Conservation (phyloP, 2,888 invertebrate genomes). For the Zaprionus bogoriensis region DNA sequence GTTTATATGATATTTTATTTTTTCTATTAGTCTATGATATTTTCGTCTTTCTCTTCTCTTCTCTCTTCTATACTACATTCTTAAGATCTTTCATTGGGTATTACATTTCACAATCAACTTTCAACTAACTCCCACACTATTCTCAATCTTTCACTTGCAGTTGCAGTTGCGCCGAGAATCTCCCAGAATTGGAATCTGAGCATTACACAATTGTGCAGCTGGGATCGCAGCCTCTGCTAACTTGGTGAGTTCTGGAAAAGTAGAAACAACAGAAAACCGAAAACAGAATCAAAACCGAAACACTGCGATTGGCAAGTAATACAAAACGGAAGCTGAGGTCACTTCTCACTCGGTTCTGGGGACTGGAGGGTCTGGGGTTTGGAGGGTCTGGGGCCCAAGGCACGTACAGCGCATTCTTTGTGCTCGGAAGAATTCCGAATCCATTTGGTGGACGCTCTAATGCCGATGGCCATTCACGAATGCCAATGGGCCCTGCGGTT, state of each 20-base stretch:
- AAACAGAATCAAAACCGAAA: not conserved
- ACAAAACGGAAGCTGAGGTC: constrained; percentile 43
- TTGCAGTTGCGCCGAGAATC: not conserved
- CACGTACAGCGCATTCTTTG: constrained; percentile 43
- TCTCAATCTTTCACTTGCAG: not conserved
- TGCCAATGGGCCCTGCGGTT: constrained; percentile 2
- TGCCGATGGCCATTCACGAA: not conserved
- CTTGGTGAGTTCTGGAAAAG: constrained; percentile 27
- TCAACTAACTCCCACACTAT: not conserved
- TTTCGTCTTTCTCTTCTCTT: no score
- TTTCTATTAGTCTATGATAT: no score
- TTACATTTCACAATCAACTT: not conserved
- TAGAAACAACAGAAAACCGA: not conserved
- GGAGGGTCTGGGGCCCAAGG: constrained; percentile 21
- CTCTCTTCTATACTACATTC: not conserved
- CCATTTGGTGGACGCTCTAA: not conserved
- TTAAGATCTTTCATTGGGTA: not conserved
- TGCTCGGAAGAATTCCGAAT: constrained; percentile 5
- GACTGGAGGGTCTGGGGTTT: no score
- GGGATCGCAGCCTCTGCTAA: constrained; percentile 3
- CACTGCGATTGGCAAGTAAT: constrained; percentile 26
- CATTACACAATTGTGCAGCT: constrained; percentile 10
- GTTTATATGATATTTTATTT: no score
- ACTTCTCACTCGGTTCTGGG: no score
- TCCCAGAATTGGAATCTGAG: constrained; percentile 1